Evolutionary conservation across 2,888 invertebrate species (phyloP), one percentile per base, ranked within the genome.

Genomic region (Aporophyla lueneburgensis): DNA sequence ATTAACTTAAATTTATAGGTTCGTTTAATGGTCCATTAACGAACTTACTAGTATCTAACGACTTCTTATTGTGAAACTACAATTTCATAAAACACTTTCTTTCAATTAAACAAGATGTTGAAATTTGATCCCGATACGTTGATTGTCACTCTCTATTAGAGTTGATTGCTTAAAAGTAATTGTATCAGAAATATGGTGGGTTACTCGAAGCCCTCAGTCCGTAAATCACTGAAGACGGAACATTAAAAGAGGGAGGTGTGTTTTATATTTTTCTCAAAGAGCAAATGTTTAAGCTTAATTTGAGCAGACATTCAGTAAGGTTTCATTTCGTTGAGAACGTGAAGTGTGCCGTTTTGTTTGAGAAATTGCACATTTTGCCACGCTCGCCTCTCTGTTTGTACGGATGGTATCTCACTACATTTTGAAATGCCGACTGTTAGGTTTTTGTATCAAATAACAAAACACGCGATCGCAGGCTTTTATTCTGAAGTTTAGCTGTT

Each of bases 1-100:
- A 96, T 96, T 95, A 96, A 94, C 91, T 94, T 92, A 93, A 95
- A 96, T 96, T 96, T 96, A 96, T 96, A 92, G 93, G 91, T 93
- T 92, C 90, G 91, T 95, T 96, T 95, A 93, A 95, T 95, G 94
- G 93, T 88, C 94, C 95, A 95, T 96, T 96, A 94, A 94, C 88
- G 86, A 89, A 90, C 92, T 94, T 94, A 93, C 93, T 92, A 89
- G 92, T 92, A 93, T 92, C 91, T 93, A 93, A 94, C 93, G 93
- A 93, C 92, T 93, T 92, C 93, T 94, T 93, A 92, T 94, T 94
- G 94, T 93, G 91, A 90, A 91, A 89, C 91, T 91, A 91, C 92
- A 90, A 88, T 92, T 92, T 91, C 90, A 94, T 95, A 94, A 94
- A 95, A 94, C 95, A 95, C 94, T 95, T 93, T 93, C 90, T 90